Base-by-base conservation (phyloP, 2,797 vertebrate species). In the Rhinatrema bivittatum region DNA sequence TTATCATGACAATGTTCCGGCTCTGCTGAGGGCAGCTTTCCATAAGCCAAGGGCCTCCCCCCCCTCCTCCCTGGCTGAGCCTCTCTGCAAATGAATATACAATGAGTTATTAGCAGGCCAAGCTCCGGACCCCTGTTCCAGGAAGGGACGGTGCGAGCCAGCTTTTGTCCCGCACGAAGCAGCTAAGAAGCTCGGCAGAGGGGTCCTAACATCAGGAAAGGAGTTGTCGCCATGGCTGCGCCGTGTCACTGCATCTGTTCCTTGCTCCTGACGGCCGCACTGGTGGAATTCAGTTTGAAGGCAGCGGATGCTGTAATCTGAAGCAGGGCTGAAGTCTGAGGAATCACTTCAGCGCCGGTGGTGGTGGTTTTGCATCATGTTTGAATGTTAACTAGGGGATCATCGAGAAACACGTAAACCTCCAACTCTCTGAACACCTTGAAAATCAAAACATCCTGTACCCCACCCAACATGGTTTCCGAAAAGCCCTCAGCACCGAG, bases 281-380 rank as follows among this genome's bases (percentile, higher is more conserved):
- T 7, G 41, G 3, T 7, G 17, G 35, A 56, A 58, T 56, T 53
- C 41, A 63, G 69, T 56, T 39, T 23, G 32, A 5, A 6, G 1
- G 24, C 36, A 51, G 15, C 22, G 70, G 32, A 38, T 60, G 45
- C 18, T 38, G 9, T 18, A 48, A 20, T 58, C 50, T 50, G 16
- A 16, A 12, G 7, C 42, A 33, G 40, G n/a, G 46, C 32, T 39
- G 43, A 32, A 60, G 30, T 50, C n/a, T 46, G 25, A 25, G 24
- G 47, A 60, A 39, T 12, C 5, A 19, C 12, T 45, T 26, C 20
- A 35, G 24, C 20, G n/a, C n/a, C n/a, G 1, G 22, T 42, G 36
- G 5, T 16, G 5, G 13, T 34, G 23, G 9, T 4, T 47, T 43
- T 35, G 33, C 33, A 18, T 17, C 26, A 20, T 35, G 28, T 16